A percentile compares a stretch with the other conserved stretches of the same genome.
phyloP scores from a whole-genome alignment of 1,140 invertebrate species.

The Aphelenchoides fujianensis region DNA sequence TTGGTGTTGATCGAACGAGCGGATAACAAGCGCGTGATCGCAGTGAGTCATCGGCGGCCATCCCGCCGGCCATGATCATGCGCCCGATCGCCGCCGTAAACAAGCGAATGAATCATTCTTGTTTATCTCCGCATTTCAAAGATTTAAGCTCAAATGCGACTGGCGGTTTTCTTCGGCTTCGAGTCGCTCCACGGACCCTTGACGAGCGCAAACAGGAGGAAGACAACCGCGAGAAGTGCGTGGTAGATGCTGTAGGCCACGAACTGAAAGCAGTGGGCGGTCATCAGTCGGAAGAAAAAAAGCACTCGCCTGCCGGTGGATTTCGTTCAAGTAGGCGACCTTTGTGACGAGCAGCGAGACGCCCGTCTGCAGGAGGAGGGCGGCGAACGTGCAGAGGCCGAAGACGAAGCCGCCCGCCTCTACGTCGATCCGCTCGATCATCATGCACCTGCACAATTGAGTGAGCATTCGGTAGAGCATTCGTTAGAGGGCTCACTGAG shows the following conservation, averaged over 20 bases:
- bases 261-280: background rate
- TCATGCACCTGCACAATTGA: constrained; percentile 6
- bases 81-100: too few species aligned
- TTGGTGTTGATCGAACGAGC: background rate
- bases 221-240: background rate
- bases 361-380: background rate
- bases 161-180: too few species aligned
- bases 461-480: background rate
- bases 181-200: background rate
- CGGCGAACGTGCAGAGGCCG: background rate
- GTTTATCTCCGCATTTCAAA: too few species aligned
- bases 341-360: background rate
- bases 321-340: constrained; percentile 1
- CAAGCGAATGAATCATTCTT: too few species aligned
- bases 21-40: too few species aligned
- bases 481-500: constrained; percentile 69
- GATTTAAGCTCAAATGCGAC: too few species aligned
- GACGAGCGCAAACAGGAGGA: background rate
- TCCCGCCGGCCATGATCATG: too few species aligned
- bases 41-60: too few species aligned
- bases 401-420: constrained; percentile 1
- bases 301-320: background rate
- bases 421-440: background rate
- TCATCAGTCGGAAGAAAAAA: background rate
- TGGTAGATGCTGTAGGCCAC: background rate